Percentiles rank a stretch among this genome's conserved stretches.
phyloP scores from a whole-genome alignment of 2,113 vertebrate genomes.

The Lepus americanus region DNA sequence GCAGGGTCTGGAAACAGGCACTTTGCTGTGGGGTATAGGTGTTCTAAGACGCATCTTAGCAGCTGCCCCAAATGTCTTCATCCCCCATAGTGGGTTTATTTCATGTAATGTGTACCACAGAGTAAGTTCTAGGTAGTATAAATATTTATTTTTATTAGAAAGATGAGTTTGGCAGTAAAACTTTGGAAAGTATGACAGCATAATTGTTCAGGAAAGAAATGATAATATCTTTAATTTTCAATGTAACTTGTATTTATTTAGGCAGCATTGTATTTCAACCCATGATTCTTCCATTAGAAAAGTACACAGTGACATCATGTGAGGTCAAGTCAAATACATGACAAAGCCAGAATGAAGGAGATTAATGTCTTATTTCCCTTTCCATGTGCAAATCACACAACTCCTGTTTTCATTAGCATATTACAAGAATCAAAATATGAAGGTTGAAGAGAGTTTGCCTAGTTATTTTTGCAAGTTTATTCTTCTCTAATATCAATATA shows the following conservation, averaged over 20 bases:
- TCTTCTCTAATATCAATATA: constrained; percentile 48
- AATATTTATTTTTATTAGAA: constrained; percentile 4
- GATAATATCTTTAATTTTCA: not conserved
- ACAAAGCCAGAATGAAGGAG: not conserved
- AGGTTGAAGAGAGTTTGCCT: not conserved
- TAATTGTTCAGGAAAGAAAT: not conserved
- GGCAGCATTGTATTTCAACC: not conserved
- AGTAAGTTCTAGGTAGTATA: not conserved
- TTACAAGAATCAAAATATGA: constrained; percentile 34
- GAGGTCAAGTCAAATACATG: not conserved
- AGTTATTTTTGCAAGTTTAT: constrained; percentile 39
- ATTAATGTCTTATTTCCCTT: not conserved
- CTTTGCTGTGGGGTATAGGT: too few relatives aligned
- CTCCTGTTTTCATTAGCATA: constrained; percentile 31
- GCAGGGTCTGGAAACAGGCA: too few relatives aligned
- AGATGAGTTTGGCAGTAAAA: not conserved
- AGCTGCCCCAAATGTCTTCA: too few relatives aligned
- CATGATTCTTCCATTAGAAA: not conserved
- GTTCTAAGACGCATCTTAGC: too few relatives aligned
- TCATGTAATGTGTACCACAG: not conserved
- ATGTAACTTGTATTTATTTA: not conserved
- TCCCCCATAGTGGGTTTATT: too few relatives aligned
- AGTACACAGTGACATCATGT: not conserved
- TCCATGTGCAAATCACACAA: not conserved
- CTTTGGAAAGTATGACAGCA: not conserved